Evolutionary conservation across 2,113 vertebrate species (phyloP).

Genomic region (Cichladusa arquata): DNA sequence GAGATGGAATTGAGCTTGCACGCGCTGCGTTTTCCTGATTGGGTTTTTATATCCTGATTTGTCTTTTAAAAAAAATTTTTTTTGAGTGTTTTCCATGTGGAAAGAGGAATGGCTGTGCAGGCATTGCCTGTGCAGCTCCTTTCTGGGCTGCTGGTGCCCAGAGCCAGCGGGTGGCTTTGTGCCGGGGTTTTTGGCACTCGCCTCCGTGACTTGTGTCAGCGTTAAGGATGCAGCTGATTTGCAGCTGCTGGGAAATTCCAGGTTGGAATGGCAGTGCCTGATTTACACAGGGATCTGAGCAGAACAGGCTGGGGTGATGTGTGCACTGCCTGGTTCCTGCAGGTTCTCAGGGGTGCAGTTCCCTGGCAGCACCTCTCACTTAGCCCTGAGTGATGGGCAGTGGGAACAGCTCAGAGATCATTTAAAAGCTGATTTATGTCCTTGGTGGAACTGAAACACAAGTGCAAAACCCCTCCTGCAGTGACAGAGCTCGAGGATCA

Average conservation of each 20-base stretch:
- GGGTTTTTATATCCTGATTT: neutral
- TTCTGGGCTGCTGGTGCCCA: neutral
- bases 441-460: neutral
- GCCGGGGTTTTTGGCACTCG: neutral
- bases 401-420: neutral
- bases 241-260: neutral
- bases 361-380: neutral
- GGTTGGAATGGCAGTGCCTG: neutral
- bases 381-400: neutral
- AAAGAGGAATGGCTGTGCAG: neutral
- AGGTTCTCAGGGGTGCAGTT: neutral
- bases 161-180: neutral
- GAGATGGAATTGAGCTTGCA: neutral
- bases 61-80: too few relatives aligned
- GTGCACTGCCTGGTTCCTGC: neutral
- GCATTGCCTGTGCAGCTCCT: neutral
- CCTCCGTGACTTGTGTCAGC: rapidly evolving
- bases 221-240: neutral
- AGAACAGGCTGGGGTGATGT: neutral
- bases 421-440: neutral
- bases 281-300: neutral
- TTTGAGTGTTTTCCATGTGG: neutral
- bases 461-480: neutral
- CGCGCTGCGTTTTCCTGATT: rapidly evolving
- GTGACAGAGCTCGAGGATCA: neutral